Percentiles rank a stretch among this genome's conserved stretches.
Evolutionary conservation across 2,888 invertebrate genomes (phyloP).

Genomic region (Aspidiotus destructor): DNA sequence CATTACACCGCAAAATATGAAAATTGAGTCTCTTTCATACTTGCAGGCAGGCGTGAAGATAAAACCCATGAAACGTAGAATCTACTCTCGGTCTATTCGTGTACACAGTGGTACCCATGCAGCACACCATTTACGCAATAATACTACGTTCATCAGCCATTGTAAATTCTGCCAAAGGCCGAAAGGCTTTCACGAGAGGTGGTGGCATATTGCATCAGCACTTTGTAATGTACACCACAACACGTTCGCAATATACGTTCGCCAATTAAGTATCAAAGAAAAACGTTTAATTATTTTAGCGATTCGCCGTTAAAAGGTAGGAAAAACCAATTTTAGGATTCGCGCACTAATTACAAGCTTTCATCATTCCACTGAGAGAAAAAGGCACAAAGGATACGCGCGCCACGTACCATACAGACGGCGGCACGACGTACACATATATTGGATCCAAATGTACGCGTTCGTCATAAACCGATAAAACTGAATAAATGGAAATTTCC

Average conservation of each 20-base stretch:
- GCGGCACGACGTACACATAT: background rate
- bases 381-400: conserved; percentile 1
- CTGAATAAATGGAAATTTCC: conserved; percentile 30
- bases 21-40: no score
- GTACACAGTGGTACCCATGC: no score
- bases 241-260: background rate
- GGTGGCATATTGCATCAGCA: background rate
- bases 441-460: background rate
- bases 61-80: no score
- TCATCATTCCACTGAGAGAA: background rate
- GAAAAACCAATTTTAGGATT: conserved; percentile 2
- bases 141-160: no score
- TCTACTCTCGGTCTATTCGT: no score
- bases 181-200: no score
- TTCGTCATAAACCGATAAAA: conserved; percentile 32
- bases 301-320: background rate
- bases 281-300: conserved; percentile 19
- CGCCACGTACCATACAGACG: conserved; percentile 2
- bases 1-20: no score
- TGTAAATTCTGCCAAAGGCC: no score
- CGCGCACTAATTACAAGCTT: background rate
- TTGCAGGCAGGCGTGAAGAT: no score
- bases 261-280: conserved; percentile 28
- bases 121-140: no score
- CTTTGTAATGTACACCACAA: background rate